Percentiles rank a stretch among this genome's conserved stretches.
These are phyloP conservation scores for Nasonia longicornis DNA, from an alignment of 1,140 invertebrate genomes.

Conservation along the genomic window DNA sequence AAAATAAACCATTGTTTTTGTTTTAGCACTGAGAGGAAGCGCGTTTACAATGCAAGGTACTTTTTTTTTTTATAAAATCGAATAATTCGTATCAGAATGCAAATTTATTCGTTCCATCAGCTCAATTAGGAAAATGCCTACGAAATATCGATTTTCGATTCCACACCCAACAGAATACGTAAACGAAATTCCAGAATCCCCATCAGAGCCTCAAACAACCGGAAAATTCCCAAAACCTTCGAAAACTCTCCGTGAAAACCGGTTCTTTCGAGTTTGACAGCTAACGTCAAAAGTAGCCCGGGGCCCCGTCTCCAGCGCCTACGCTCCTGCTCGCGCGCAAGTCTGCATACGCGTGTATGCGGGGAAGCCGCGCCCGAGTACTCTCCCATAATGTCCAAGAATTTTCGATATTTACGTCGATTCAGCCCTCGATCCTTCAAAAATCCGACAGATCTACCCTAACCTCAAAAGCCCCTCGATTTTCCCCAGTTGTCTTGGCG, in stretches of 20 bases:
- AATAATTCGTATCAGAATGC: no score
- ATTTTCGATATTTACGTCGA: constrained; percentile 50
- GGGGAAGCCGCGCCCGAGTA: constrained; percentile 53
- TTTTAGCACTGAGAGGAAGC: background rate
- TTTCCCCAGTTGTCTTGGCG: constrained; percentile 50
- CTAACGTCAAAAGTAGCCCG: background rate
- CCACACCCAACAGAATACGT: no score
- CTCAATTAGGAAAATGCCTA: no score
- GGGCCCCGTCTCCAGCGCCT: background rate
- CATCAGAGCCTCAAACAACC: background rate
- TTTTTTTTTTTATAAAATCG: no score
- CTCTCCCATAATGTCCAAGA: constrained; percentile 53
- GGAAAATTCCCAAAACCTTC: background rate
- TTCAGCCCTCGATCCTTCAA: background rate
- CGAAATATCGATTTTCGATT: no score
- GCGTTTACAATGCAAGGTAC: no score
- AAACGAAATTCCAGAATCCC: no score
- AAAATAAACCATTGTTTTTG: background rate
- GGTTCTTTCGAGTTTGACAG: background rate
- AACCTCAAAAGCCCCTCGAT: background rate
- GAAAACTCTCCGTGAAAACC: background rate
- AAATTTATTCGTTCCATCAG: no score
- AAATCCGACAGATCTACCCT: background rate
- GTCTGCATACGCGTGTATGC: constrained; percentile 22
- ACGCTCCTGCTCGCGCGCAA: background rate